Evolutionary conservation across 2,797 vertebrate genomes (phyloP).

Genomic region (Avahi laniger): DNA sequence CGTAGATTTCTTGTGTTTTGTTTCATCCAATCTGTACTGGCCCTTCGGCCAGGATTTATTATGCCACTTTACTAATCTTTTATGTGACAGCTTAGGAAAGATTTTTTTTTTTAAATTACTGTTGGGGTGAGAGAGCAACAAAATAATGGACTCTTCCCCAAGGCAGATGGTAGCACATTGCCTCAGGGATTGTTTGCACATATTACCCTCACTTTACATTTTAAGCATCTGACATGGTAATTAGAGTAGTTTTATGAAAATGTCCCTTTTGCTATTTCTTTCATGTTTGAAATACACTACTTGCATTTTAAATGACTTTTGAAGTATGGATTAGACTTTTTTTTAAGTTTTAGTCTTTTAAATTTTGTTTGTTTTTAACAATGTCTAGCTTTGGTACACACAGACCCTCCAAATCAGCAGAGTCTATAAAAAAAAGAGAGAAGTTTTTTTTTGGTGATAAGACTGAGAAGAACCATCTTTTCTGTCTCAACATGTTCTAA

Average conservation of each 20-base stretch:
- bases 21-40: neutral
- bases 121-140: neutral
- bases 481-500: neutral
- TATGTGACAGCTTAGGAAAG: neutral
- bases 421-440: neutral
- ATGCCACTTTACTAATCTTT: neutral
- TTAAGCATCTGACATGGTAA: slow-evolving; percentile 56
- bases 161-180: neutral
- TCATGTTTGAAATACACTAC: neutral
- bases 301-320: slow-evolving; percentile 62
- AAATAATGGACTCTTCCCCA: neutral
- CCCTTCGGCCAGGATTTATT: neutral
- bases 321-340: neutral
- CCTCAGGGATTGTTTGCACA: slow-evolving; percentile 21
- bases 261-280: slow-evolving; percentile 33
- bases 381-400: neutral
- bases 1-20: neutral
- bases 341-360: neutral
- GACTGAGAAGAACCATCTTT: neutral
- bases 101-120: neutral
- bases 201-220: neutral
- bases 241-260: slow-evolving; percentile 26
- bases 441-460: neutral
- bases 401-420: neutral
- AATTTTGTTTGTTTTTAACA: neutral